phyloP scores from a whole-genome alignment of 2,113 vertebrate species.

The Ailuropoda melanoleuca region DNA sequence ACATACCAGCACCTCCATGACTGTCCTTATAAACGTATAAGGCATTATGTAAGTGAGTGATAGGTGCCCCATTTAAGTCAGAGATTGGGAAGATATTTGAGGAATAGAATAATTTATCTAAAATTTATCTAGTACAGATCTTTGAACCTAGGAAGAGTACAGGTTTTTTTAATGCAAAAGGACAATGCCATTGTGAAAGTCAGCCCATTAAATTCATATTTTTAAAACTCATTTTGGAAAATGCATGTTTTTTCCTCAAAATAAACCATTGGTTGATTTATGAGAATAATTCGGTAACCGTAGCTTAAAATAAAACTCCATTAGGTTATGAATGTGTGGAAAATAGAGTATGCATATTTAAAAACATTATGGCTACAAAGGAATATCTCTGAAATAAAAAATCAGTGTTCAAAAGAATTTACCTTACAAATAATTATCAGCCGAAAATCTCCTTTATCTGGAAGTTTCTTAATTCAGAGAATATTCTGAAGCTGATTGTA shows the following conservation, averaged over 20 bases:
- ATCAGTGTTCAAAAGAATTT: not conserved
- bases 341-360: not conserved
- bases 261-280: not conserved
- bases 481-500: not conserved
- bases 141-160: not conserved
- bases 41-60: not conserved
- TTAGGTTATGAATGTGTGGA: not conserved
- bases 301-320: slow-evolving; percentile 2
- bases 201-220: not conserved
- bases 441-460: not conserved
- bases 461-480: not conserved
- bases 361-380: not conserved
- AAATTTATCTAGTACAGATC: not conserved
- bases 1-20: not conserved
- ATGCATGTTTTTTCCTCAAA: not conserved
- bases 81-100: not conserved
- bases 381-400: not conserved
- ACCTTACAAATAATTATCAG: not conserved
- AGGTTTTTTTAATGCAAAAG: not conserved
- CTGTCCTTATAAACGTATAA: not conserved
- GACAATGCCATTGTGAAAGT: not conserved
- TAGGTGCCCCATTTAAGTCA: not conserved
- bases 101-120: not conserved
- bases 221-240: not conserved
- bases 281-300: not conserved